Base-by-base conservation (phyloP, 2,113 vertebrate species). In the Apaloderma vittatum region DNA sequence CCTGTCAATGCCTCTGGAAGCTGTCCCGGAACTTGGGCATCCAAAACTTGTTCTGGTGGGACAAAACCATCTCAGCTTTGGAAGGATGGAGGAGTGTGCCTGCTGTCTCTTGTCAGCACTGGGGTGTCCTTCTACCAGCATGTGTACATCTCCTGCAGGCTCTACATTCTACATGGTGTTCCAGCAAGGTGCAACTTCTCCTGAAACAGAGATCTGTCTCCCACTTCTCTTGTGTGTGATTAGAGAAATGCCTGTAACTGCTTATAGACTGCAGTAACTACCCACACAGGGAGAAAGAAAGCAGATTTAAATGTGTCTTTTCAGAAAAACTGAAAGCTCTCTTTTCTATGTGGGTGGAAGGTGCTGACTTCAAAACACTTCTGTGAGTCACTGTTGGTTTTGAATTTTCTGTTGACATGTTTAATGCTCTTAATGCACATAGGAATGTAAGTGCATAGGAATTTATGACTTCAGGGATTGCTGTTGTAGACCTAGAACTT, bases 91-190 rank as follows among this genome's bases (percentile, higher is more conserved):
- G 32, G 10, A 91, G 13, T 36, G 80, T 48, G 54, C 20, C 55
- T 52, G n/a, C 40, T 89, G 19, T 16, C 29, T 63, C 34, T 57
- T 48, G 45, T 57, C 34, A 51, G 68, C 3, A 1, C 29, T 46
- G 34, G 5, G 9, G 6, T 43, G 51, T 55, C 30, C 54, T 82
- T 51, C 61, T 82, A 57, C 51, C 7, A 5, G 45, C 34, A n/a
- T 0, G 1, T 13, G 9, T 21, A 0, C 30, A 24, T 12, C 52
- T 85, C 37, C 57, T 59, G 67, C 54, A 57, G 58, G 32, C 58
- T 86, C 48, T 36, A n/a, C 18, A 37, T 45, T 51, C 15, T 32
- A 3, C 0, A 0, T 15, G 26, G 15, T 13, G 4, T 48, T 70
- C 49, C 34, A 36, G 49, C 7, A 37, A 27, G 54, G 15, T 26